Evolutionary conservation across 2,113 vertebrate species (phyloP), one percentile per base, ranked within the genome.

Genomic region (Hystrix brachyura): DNA sequence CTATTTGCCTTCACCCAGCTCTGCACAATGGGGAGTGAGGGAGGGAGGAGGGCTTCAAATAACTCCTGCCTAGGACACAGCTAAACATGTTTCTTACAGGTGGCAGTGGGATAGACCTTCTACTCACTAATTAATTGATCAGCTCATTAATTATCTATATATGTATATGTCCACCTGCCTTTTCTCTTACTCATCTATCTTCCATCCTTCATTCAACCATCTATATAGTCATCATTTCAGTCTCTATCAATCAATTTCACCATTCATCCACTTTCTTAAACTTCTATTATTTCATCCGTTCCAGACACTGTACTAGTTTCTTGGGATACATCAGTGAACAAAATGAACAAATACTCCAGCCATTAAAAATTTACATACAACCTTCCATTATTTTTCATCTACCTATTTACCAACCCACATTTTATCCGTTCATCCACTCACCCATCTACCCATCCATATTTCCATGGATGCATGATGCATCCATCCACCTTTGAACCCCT

Each of bases 221-320:
- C 64, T 38, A 74, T 43, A 38, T 25, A 46, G 71, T 23, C 71
- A 74, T 43, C 38, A 46, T 74, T 74, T 74, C n/a, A 46, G 43
- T 43, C 57, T 38, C 34, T 51, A 81, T n/a, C 53, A 32, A 81
- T 74, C 76, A 94, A 38, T 84, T 84, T 74, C 69, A 93, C 65
- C 57, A 80, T 89, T 93, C 34, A 88, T 29, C 38, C 34, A 88
- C 53, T 51, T 78, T 59, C 88, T 94, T 55, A 96, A 48, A 87
- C 80, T 86, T 59, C 64, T 53, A 87, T 65, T 85, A 67, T 71
- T 78, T 87, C n/a, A 25, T 93, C 43, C 72, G 87, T 94, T 60
- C 14, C 48, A 82, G 27, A 64, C 15, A 65, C 19, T 74, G 7
- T 72, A 38, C 23, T 55, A 81, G 80, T 59, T 71, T 59, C 32